Evolutionary conservation across 1,140 invertebrate genomes (phyloP), one percentile per base, ranked within the genome.

Genomic region (Drosophila oshimai): DNA sequence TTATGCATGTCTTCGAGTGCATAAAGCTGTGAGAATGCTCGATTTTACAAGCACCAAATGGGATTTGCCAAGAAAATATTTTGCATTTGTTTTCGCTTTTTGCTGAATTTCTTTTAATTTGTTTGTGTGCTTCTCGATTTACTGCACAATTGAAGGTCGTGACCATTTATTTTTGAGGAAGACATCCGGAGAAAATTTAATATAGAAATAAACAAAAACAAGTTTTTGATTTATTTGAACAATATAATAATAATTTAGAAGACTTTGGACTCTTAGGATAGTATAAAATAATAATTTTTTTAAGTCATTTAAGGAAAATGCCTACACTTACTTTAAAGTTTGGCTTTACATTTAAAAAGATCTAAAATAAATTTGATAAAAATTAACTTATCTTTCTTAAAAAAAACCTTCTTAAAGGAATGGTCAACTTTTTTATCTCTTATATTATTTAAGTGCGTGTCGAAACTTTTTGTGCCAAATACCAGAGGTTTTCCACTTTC

Each of bases 11-110:
- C 33, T 33, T 20, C 24, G 57, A 61, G 34, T 41, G 34, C 26
- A 58, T 60, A 60, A 61, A 61, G 18, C 57, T 41, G 24, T 41
- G 18, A 41, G 53, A 55, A 41, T 57, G 53, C 57, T 61, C 57
- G 24, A 61, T 61, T 60, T 58, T 61, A 22, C 34, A 41, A 57
- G 53, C 29, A 9, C 54, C 33, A 24, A 41, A 61, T 41, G n/a
- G 18, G 57, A 41, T 60, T 60, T 28, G 51, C 51, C 33, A 20
- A 22, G 17, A 61, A 60, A 61, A 60, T 61, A 60, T 41, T 41
- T 34, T 24, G 55, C 53, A 41, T 61, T 61, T 58, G 22, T 36
- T 54, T 41, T 22, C 2, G 6, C 12, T 6, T 15, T 42, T 39
- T 13, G n/a, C n/a, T n/a, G 4, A 26, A 26, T 13, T 49, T 28